Conservation (phyloP, 2,113 vertebrate genomes). For the Tonatia bakeri region DNA sequence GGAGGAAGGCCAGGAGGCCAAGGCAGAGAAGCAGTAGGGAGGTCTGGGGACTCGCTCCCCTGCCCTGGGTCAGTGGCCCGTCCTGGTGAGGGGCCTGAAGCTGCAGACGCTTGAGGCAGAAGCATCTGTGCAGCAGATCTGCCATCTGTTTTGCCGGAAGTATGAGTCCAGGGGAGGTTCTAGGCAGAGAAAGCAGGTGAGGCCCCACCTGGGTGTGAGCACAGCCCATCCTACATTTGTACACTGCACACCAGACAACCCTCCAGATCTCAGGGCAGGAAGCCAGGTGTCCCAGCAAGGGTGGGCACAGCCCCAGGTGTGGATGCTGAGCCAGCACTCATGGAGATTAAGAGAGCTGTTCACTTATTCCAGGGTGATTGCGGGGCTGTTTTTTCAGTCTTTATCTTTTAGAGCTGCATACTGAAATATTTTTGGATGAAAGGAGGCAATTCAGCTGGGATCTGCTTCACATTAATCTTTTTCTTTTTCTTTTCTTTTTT, state of each 20-base stretch:
- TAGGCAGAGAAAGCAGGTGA: not conserved
- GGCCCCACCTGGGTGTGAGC: not conserved
- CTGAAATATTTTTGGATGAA: not conserved
- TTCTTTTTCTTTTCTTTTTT: not conserved
- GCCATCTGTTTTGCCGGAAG: not conserved
- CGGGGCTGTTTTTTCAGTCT: not conserved
- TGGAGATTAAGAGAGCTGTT: accelerated
- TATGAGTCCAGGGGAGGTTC: not conserved
- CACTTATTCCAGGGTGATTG: too few relatives aligned
- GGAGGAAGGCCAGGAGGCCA: not conserved
- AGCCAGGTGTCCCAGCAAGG: too few relatives aligned
- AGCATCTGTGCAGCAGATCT: not conserved
- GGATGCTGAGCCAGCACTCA: accelerated
- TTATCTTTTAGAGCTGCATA: too few relatives aligned
- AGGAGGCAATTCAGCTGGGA: not conserved
- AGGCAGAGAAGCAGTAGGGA: not conserved
- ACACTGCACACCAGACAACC: not conserved
- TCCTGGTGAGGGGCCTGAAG: conserved; percentile 4
- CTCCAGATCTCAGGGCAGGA: not conserved
- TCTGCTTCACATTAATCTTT: not conserved
- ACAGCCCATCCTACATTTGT: not conserved
- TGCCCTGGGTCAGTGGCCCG: accelerated
- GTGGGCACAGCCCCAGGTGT: not conserved
- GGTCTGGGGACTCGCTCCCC: accelerated
- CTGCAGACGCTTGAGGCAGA: conserved; percentile 21